Conservation (phyloP, 2,797 vertebrate species). For the Cetoscarus ocellatus region DNA sequence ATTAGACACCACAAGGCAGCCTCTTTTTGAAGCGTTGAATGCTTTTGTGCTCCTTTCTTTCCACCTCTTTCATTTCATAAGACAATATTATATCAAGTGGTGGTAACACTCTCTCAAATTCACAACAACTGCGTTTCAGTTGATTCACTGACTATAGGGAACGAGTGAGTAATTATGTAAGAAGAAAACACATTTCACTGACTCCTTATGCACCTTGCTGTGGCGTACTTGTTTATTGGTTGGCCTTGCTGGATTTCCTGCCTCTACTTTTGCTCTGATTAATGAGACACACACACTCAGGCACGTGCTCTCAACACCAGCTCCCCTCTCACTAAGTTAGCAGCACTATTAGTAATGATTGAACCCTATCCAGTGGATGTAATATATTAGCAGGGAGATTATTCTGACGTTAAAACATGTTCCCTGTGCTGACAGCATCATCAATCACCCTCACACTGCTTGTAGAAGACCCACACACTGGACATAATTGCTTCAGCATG, state of each 20-base stretch:
- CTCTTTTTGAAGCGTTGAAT: constrained; percentile 65
- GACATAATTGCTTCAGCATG: constrained; percentile 87
- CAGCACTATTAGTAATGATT: constrained; percentile 83
- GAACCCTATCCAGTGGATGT: constrained; percentile 85
- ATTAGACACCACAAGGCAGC: constrained; percentile 76
- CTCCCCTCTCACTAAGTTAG: constrained; percentile 81
- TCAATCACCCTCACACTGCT: constrained; percentile 86
- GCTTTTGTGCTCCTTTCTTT: constrained; percentile 79
- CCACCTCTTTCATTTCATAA: constrained; percentile 74
- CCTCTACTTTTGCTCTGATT: constrained; percentile 73
- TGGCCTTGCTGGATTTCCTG: constrained; percentile 69
- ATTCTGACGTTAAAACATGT: constrained; percentile 87
- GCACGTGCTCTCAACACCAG: constrained; percentile 69
- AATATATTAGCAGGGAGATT: constrained; percentile 87
- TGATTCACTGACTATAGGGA: constrained; percentile 63
- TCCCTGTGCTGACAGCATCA: constrained; percentile 85
- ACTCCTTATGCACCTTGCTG: constrained; percentile 63
- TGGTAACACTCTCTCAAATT: constrained; percentile 70
- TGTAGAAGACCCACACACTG: constrained; percentile 80
- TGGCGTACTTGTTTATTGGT: constrained; percentile 66
- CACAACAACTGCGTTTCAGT: constrained; percentile 67
- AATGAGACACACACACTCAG: constrained; percentile 63
- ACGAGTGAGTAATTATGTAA: constrained; percentile 75
- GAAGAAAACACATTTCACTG: constrained; percentile 70
- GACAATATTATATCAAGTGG: constrained; percentile 73